Evolutionary conservation across 2,888 invertebrate genomes (phyloP).

Genomic region (Zaprionus bogoriensis): DNA sequence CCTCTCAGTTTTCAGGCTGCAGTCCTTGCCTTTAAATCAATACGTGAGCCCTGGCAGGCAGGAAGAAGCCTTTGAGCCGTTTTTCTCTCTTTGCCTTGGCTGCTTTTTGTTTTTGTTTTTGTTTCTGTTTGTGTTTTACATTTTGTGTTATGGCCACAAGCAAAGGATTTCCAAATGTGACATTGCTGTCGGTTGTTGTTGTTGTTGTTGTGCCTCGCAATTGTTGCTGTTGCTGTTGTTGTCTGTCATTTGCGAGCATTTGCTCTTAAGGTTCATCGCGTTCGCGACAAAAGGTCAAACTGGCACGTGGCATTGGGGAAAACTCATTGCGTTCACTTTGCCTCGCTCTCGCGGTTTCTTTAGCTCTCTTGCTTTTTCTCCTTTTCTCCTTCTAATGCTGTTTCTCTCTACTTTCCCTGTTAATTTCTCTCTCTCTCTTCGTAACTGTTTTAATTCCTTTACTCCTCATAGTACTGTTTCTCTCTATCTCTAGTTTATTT

Average conservation of each 20-base stretch:
- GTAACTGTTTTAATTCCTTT: no score
- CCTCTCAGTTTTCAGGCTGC: no score
- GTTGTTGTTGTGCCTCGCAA: constrained; percentile 37
- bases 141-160: constrained; percentile 32
- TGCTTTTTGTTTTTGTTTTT: background rate
- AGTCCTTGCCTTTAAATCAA: constrained; percentile 48
- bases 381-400: background rate
- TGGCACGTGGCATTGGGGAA: constrained; percentile 51
- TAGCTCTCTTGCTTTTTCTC: background rate
- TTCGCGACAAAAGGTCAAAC: constrained; percentile 48
- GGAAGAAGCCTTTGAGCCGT: constrained; percentile 8
- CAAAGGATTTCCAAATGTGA: constrained; percentile 66
- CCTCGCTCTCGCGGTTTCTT: background rate
- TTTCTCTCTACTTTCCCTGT: background rate
- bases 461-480: no score
- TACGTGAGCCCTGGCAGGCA: constrained; percentile 11
- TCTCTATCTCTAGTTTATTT: no score
- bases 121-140: constrained; percentile 20
- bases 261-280: constrained; percentile 66
- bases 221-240: no score
- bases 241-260: constrained; percentile 66
- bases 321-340: no score
- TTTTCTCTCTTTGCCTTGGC: constrained; percentile 44
- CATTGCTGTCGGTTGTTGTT: constrained; percentile 43
- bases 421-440: no score